Evolutionary conservation across 2,888 invertebrate genomes (phyloP), one percentile per base, ranked within the genome.

Genomic region (Sinhomidia bicolor): DNA sequence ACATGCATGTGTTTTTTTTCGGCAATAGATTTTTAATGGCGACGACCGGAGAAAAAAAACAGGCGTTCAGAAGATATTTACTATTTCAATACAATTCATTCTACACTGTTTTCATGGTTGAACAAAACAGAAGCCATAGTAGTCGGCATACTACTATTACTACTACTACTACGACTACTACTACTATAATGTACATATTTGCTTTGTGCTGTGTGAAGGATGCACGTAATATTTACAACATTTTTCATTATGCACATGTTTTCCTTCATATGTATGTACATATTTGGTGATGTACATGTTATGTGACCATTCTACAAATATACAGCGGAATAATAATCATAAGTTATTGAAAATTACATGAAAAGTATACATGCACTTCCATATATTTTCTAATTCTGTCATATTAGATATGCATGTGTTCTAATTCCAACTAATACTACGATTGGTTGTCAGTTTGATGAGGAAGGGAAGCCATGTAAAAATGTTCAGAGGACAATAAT

Each of bases 341-440:
- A 76, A 26, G 68, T 54, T 79, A 79, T 79, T 79, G 57, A 79
- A 79, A 79, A 79, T 57, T 79, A 79, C 54, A 79, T 79, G 80
- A 44, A 65, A 81, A 60, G 57, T 60, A 79, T 60, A 36, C 54
- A 36, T 71, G 32, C 29, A 32, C 71, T 74, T 85, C 32, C 29
- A 78, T 78, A 47, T 51, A 76, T 78, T 85, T 74, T 54, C 36
- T 60, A 36, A 76, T 60, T 74, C 29, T 85, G 62, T 62, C 65
- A 20, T 78, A 85, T 85, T 85, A 85, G 85, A 47, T 65, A 78
- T 78, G 85, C 85, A 78, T 85, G 62, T 84, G 60, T 65, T 76
- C 44, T 51, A 57, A 29, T 32, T 78, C 29, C 76, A 29, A 12
- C 76, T 54, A 32, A 36, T 44, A 44, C 47, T 65, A 68, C 54